Evolutionary conservation across 35 echinoderm and acorn worm genomes (phyloP).

Genomic region (Heliocidaris erythrogramma): DNA sequence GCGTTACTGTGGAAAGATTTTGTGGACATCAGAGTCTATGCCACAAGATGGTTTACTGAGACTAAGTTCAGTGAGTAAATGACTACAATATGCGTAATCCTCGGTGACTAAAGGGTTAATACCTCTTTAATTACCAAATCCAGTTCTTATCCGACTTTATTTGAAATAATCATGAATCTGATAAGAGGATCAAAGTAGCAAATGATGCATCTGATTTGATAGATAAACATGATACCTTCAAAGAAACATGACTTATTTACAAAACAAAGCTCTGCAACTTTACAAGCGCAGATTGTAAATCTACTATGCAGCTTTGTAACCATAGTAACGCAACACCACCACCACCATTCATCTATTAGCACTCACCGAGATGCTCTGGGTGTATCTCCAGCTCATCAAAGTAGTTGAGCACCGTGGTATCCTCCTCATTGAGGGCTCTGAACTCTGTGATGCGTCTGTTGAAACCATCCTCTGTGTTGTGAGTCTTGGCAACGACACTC

Average conservation of each 20-base stretch:
- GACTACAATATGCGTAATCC: no score
- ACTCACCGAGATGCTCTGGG: constrained; percentile 88
- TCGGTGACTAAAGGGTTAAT: no score
- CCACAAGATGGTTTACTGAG: no score
- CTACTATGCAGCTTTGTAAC: no score
- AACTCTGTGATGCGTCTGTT: constrained; percentile 78
- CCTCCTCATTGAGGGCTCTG: constrained; percentile 91
- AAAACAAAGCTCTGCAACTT: neutral
- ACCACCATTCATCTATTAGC: neutral
- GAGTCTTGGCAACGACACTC: constrained; percentile 81
- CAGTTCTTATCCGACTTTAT: neutral
- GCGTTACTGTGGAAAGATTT: no score
- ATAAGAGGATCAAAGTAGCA: neutral
- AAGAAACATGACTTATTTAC: neutral
- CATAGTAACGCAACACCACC: no score
- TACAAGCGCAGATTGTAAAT: no score
- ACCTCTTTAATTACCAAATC: neutral
- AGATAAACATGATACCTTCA: neutral
- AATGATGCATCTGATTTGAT: neutral
- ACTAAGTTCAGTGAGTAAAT: no score
- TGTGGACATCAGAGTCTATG: no score
- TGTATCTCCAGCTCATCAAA: constrained; percentile 99
- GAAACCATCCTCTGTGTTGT: constrained; percentile 96
- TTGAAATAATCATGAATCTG: neutral
- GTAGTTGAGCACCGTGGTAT: constrained; percentile 93